These are phyloP conservation scores for Myotis vivesi DNA, from an alignment of 2,797 vertebrate genomes.

Conservation along the genomic window DNA sequence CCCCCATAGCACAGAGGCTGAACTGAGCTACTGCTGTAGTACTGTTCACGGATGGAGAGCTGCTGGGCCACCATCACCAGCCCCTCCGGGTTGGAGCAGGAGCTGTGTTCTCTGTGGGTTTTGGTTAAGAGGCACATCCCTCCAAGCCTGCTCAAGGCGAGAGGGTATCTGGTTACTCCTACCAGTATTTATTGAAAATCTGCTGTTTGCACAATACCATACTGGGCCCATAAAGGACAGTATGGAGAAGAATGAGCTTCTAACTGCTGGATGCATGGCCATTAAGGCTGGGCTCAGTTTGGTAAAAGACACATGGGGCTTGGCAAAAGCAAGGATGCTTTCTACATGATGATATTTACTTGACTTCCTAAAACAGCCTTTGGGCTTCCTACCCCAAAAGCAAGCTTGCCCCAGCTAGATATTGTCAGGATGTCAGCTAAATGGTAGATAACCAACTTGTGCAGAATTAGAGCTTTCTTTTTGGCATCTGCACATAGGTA, in stretches of 20 bases:
- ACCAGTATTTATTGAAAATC: background rate
- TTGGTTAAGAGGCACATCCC: too few species aligned
- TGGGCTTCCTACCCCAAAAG: background rate
- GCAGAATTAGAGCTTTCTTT: background rate
- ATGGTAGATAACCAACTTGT: background rate
- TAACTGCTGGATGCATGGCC: background rate
- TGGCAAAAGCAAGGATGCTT: background rate
- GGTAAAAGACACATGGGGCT: background rate
- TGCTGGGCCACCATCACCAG: background rate
- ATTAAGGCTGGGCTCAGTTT: background rate
- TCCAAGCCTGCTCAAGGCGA: background rate
- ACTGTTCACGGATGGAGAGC: rapidly evolving
- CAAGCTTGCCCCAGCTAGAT: too few species aligned
- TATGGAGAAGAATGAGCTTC: background rate
- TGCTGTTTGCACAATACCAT: background rate
- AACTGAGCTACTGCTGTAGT: background rate
- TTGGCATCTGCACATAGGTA: background rate
- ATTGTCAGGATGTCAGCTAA: background rate
- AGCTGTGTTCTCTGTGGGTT: too few species aligned
- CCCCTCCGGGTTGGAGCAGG: rapidly evolving
- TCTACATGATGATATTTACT: background rate
- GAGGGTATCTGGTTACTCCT: too few species aligned
- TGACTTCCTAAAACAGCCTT: background rate
- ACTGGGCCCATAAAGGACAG: background rate
- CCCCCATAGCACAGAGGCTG: background rate